Evolutionary conservation across 1,140 invertebrate genomes (phyloP).

Genomic region (Coptotermes formosanus): DNA sequence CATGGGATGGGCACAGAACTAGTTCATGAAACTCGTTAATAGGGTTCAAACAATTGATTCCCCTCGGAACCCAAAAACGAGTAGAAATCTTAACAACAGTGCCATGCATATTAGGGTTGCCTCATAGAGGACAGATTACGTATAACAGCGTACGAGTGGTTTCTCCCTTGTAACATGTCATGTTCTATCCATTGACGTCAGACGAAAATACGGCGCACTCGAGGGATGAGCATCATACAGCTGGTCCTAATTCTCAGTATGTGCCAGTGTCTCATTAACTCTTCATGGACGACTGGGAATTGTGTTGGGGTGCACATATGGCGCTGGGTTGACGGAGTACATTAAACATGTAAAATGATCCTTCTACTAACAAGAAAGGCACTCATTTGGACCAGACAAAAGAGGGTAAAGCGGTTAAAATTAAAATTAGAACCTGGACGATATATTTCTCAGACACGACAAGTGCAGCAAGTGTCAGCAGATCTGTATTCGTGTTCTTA

Average conservation of each 20-base stretch:
- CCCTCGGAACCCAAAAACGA: too few relatives aligned
- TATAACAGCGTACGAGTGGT: too few relatives aligned
- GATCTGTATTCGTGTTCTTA: too few relatives aligned
- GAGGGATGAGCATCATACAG: background rate
- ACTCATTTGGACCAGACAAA: background rate
- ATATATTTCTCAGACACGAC: too few relatives aligned
- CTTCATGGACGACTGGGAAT: background rate
- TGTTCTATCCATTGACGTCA: background rate
- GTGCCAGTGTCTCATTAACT: background rate
- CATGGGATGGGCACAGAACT: too few relatives aligned
- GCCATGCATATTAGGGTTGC: too few relatives aligned
- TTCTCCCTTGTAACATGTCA: background rate
- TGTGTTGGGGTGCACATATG: background rate
- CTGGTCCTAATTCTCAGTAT: background rate
- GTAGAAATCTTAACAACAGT: too few relatives aligned
- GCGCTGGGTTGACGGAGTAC: background rate
- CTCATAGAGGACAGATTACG: too few relatives aligned
- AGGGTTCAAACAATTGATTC: too few relatives aligned
- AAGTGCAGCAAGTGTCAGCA: too few relatives aligned
- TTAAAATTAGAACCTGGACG: background rate
- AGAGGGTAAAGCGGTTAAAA: background rate
- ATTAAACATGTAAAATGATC: slow-evolving; percentile 8
- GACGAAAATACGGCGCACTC: background rate
- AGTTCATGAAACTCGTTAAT: too few relatives aligned
- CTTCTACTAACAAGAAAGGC: background rate